phyloP scores from a whole-genome alignment of 2,113 vertebrate species.

The Agelaius tricolor region DNA sequence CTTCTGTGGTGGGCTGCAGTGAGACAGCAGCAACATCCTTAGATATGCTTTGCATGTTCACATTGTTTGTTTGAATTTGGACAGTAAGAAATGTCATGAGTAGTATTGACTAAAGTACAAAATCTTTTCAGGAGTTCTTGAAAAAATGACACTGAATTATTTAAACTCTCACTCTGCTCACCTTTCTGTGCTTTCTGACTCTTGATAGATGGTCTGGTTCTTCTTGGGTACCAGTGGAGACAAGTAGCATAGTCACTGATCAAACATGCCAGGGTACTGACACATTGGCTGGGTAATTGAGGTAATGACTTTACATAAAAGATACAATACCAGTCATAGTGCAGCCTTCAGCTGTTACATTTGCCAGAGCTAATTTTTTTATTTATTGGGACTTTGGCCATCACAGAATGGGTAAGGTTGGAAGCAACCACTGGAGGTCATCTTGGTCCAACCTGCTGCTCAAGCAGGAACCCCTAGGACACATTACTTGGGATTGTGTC shows the following conservation, averaged over 20 bases:
- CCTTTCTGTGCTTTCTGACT: background rate
- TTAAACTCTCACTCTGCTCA: background rate
- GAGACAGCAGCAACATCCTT: background rate
- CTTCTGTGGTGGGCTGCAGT: background rate
- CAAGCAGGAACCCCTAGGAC: background rate
- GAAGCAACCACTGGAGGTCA: background rate
- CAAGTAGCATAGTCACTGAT: background rate
- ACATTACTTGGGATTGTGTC: accelerated
- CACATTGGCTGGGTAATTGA: background rate
- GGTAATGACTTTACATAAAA: background rate
- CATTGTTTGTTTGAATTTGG: background rate
- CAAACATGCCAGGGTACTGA: background rate
- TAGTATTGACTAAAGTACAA: background rate
- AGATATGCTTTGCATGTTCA: background rate
- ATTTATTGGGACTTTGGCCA: background rate
- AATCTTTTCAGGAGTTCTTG: background rate
- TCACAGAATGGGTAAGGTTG: background rate
- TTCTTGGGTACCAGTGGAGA: background rate
- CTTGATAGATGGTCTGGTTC: background rate
- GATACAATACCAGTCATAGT: accelerated
- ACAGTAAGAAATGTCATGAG: background rate
- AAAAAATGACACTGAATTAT: background rate
- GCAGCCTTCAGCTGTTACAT: background rate
- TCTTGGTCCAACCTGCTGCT: background rate
- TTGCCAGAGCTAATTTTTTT: background rate